A percentile compares a stretch with the other conserved stretches of the same genome.
Evolutionary conservation across 92 coral and sea anemone genomes (phyloP).

Genomic region (Chrysogorgia sp.): DNA sequence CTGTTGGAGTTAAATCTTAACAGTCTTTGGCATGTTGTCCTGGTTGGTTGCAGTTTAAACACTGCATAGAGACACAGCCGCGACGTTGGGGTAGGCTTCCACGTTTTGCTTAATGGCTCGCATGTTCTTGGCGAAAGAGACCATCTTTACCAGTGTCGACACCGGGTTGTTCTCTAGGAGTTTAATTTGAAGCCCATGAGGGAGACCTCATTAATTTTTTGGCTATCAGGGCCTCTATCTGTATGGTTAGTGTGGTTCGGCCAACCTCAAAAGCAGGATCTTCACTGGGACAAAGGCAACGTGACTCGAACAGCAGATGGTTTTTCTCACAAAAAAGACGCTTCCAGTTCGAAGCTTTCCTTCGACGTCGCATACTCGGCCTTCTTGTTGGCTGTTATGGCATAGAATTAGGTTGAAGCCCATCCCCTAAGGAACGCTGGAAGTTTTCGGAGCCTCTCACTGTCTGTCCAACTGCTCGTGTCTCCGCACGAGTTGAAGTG

Average conservation of each 20-base stretch:
- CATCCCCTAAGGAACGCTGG: background rate
- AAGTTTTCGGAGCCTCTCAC: background rate
- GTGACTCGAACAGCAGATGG: too few species aligned
- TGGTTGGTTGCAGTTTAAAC: background rate
- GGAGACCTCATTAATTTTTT: too few species aligned
- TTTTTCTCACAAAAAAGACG: background rate
- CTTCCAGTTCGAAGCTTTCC: background rate
- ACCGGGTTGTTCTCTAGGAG: too few species aligned
- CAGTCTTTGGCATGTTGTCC: background rate
- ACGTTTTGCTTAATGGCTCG: too few species aligned
- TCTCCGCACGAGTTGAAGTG: background rate
- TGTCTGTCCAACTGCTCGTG: background rate
- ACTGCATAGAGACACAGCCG: background rate
- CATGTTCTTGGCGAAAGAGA: too few species aligned
- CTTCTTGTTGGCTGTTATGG: background rate
- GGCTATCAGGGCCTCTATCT: background rate
- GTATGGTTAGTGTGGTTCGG: background rate
- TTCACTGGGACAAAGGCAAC: slow-evolving; percentile 2
- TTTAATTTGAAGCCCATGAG: too few species aligned
- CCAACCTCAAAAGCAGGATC: background rate
- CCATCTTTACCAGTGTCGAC: too few species aligned
- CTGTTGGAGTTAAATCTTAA: too few species aligned
- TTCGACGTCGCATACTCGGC: background rate
- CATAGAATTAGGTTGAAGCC: background rate
- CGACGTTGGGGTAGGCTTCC: background rate